Percentiles rank a stretch among this genome's conserved stretches.
These are phyloP conservation scores for Philypnodon macrostomus DNA, from an alignment of 2,797 vertebrate species.

Conservation along the genomic window DNA sequence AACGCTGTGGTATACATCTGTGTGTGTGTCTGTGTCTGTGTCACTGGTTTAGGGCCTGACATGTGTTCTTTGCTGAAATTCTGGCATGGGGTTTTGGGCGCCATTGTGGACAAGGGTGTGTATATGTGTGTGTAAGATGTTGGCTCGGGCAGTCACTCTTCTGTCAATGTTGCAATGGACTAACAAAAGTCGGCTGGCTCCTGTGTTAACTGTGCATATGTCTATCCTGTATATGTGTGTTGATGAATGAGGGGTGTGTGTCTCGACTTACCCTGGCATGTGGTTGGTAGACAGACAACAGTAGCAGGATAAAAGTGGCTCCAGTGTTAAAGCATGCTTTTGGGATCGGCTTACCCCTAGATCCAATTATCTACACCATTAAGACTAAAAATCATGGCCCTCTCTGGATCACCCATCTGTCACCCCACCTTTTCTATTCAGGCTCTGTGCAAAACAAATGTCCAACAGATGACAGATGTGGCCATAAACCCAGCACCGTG, in stretches of 20 bases:
- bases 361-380: constrained; percentile 67
- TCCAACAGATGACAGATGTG: constrained; percentile 10
- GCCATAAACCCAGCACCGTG: neutral
- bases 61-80: constrained; percentile 44
- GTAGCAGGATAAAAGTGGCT: constrained; percentile 65
- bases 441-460: constrained; percentile 13
- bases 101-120: constrained; percentile 50
- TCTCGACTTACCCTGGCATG: constrained; percentile 41
- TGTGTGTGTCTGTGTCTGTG: constrained; percentile 23
- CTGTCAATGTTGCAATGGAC: constrained; percentile 46
- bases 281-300: constrained; percentile 55
- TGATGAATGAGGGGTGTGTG: constrained; percentile 9
- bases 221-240: constrained; percentile 10
- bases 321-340: constrained; percentile 58
- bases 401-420: constrained; percentile 48
- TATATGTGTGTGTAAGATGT: constrained; percentile 47
- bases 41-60: constrained; percentile 53
- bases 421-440: neutral
- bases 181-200: constrained; percentile 64
- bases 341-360: constrained; percentile 58
- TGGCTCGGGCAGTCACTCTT: constrained; percentile 62
- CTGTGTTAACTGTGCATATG: constrained; percentile 38
- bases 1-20: constrained; percentile 24
- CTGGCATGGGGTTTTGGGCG: constrained; percentile 43
- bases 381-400: constrained; percentile 28